Conservation (phyloP, 2,797 vertebrate species). For the Schizopygopsis malacanthus region DNA sequence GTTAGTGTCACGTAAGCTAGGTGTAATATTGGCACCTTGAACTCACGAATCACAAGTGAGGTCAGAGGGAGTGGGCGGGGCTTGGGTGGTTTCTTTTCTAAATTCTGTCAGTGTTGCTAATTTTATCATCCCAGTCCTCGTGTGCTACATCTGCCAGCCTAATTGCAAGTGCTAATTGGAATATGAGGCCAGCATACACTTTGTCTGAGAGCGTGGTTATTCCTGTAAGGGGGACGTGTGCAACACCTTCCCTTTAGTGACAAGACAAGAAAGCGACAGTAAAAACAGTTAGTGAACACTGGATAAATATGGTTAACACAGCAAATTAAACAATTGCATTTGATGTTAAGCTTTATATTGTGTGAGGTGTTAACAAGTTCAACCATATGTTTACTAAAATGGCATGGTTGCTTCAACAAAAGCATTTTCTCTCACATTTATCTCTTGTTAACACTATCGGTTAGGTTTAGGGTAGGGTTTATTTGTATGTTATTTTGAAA, state of each 20-base stretch:
- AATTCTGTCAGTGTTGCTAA: constrained; percentile 73
- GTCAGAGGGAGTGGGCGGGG: constrained; percentile 43
- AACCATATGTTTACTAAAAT: not conserved
- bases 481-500: not conserved
- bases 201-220: constrained; percentile 58
- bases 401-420: not conserved
- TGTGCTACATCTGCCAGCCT: constrained; percentile 82
- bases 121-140: constrained; percentile 81
- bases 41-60: constrained; percentile 43
- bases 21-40: constrained; percentile 11
- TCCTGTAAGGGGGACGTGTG: constrained; percentile 51
- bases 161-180: constrained; percentile 81
- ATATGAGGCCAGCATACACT: constrained; percentile 74
- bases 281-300: not conserved
- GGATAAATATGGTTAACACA: not conserved
- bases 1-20: not conserved
- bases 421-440: not conserved
- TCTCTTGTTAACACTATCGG: not conserved
- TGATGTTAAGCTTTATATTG: not conserved
- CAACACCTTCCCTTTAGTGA: constrained; percentile 54
- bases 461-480: not conserved
- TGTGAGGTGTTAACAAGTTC: not conserved
- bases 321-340: not conserved
- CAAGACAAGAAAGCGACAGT: constrained; percentile 40
- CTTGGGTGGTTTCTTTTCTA: constrained; percentile 61